Evolutionary conservation across 2,888 invertebrate genomes (phyloP), one percentile per base, ranked within the genome.

Genomic region (Calliopum simillimum): DNA sequence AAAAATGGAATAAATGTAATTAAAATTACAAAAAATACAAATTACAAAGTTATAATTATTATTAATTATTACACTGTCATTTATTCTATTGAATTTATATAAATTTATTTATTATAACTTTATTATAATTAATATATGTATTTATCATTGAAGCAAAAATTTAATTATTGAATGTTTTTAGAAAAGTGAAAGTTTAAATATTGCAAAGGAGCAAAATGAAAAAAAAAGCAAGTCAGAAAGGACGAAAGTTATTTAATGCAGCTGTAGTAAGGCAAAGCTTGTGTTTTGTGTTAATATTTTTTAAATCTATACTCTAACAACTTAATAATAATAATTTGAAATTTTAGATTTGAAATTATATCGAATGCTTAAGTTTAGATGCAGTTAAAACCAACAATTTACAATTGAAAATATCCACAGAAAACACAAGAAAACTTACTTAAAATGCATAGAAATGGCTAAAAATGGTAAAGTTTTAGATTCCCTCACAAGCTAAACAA

Each of bases 141-240:
- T 75, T 75, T 75, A 78, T 74, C 74, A 73, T 73, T 72, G 71
- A 71, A 74, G 14, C 23, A 63, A 73, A 73, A 67, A 33, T 33
- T 33, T 73, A 71, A 70, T 69, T 63, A 73, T 70, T 71, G 73
- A 71, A 59, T 74, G 73, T 73, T 73, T 72, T 66, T 51, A 55
- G 69, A 72, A 72, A 72, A 73, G 63, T 62, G 44, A 44, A 62
- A 47, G n/a, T n/a, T n/a, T n/a, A n/a, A n/a, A n/a, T n/a, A n/a
- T n/a, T n/a, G n/a, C n/a, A 66, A 44, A 46, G 61, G 1, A 23
- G 14, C 23, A 47, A 56, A 56, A 65, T 13, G n/a, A 3, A 43
- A 3, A 33, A 33, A 33, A 55, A 66, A 49, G 61, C n/a, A 16
- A 4, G 43, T 8, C 33, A 41, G 33, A 33, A 33, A 33, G 8